Evolutionary conservation across 1,140 invertebrate species (phyloP), one percentile per base, ranked within the genome.

Genomic region (Scylla paramamosain): DNA sequence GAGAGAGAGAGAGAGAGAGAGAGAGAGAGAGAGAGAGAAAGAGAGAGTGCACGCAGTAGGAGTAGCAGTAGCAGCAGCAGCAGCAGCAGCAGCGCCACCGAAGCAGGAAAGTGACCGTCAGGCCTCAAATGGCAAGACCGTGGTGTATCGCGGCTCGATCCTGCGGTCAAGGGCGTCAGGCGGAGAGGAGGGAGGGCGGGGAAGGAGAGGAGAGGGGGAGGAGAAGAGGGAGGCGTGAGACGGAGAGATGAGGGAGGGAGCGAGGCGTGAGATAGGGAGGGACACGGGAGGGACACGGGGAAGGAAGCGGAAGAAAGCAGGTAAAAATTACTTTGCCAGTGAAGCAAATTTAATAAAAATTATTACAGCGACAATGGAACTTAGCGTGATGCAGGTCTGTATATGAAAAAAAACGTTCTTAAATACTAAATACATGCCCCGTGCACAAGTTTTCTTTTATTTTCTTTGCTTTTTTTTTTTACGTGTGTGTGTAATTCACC

Each of bases 1-100:
- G 67, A 77, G 67, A 77, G 67, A 77, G 67, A 77, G 67, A 77
- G 67, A 77, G 67, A 77, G 67, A 77, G 67, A 77, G 67, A 77
- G 67, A 77, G 67, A 77, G 67, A 77, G 67, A 77, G 67, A 77
- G 67, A 77, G 67, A 77, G 67, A 77, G 67, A 77, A 20, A 77
- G 67, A 77, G 67, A 77, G 67, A 77, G 25, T 12, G 0, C 52
- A 2, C 1, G 39, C 39, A 39, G 39, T 39, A 39, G 39, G 1
- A 39, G 20, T 16, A 59, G 52, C 1, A 59, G 52, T 12, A 59
- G 10, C 39, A 39, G 1, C 39, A 39, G 39, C 39, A 77, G 67
- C 67, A 77, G 20, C 67, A n/a, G 67, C 25, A n/a, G 20, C 52
- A 77, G n/a, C 67, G 67, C 25, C 67, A 77, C 67, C 67, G 20